phyloP scores from a whole-genome alignment of 53 echinoderm and acorn worm species.

The Echinometra lucunter region DNA sequence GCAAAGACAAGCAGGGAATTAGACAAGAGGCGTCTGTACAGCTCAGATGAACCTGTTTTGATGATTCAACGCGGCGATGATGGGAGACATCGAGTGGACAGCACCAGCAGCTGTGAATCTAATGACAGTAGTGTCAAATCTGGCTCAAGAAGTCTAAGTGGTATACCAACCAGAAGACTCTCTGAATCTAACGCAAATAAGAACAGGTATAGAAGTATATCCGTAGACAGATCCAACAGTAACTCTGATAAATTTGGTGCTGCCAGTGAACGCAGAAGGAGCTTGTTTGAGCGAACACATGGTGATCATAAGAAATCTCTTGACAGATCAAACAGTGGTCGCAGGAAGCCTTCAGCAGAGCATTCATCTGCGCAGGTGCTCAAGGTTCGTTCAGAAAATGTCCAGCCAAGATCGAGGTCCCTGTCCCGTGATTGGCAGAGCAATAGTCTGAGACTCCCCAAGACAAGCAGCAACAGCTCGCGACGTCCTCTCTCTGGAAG shows the following conservation, averaged over 20 bases:
- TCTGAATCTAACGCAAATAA: constrained; percentile 16
- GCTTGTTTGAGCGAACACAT: constrained; percentile 39
- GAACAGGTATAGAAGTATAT: constrained; percentile 44
- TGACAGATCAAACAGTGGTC: constrained; percentile 46
- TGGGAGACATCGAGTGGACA: constrained; percentile 90
- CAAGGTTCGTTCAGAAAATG: constrained; percentile 29
- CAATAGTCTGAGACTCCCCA: constrained; percentile 26
- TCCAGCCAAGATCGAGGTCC: constrained; percentile 67
- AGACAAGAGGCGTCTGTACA: constrained; percentile 69
- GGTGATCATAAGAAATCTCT: constrained; percentile 29
- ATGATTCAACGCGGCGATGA: constrained; percentile 82
- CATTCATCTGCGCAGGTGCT: constrained; percentile 33
- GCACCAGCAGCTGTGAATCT: constrained; percentile 93
- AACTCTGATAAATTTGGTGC: constrained; percentile 32
- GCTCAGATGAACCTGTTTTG: constrained; percentile 64
- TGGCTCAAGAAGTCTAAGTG: constrained; percentile 62
- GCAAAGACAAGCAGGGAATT: constrained; percentile 45
- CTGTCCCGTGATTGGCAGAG: constrained; percentile 43
- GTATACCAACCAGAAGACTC: neutral
- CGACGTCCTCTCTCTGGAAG: constrained; percentile 9
- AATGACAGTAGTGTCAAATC: constrained; percentile 75
- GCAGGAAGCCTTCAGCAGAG: constrained; percentile 71
- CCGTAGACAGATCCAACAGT: constrained; percentile 56
- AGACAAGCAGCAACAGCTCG: constrained; percentile 10
- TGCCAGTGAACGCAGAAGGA: constrained; percentile 56